These are phyloP conservation scores for Eulimnadia texana DNA, from an alignment of 1,140 invertebrate species.

Conservation along the genomic window DNA sequence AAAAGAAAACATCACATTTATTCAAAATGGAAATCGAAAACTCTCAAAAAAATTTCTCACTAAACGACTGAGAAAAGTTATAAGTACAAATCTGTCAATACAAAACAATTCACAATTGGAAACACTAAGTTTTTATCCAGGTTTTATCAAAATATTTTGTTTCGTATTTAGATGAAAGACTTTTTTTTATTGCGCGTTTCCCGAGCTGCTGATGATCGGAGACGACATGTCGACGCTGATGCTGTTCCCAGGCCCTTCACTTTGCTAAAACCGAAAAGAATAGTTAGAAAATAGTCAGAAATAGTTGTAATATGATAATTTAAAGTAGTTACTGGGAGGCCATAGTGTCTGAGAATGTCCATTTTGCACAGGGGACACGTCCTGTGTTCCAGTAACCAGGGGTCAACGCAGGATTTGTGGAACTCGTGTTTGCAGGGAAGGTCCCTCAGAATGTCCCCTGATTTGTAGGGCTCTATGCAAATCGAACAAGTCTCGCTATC, in stretches of 20 bases:
- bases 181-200: background rate
- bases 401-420: slow-evolving; percentile 86
- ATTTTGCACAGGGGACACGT: slow-evolving; percentile 93
- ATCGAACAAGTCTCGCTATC: slow-evolving; percentile 81
- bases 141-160: background rate
- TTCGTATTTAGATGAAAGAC: background rate
- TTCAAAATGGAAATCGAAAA: too few relatives aligned
- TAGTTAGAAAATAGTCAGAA: background rate
- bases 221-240: slow-evolving; percentile 48
- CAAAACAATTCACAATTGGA: too few relatives aligned
- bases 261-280: background rate
- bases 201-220: slow-evolving; percentile 7
- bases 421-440: slow-evolving; percentile 86
- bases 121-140: too few relatives aligned
- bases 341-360: slow-evolving; percentile 80
- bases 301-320: background rate
- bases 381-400: slow-evolving; percentile 80
- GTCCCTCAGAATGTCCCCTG: slow-evolving; percentile 62
- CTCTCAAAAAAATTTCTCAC: too few relatives aligned
- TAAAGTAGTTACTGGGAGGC: slow-evolving; percentile 10
- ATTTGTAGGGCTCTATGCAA: slow-evolving; percentile 78
- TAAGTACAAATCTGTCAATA: too few relatives aligned
- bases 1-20: too few relatives aligned
- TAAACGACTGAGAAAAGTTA: too few relatives aligned
- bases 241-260: slow-evolving; percentile 61